phyloP scores from a whole-genome alignment of 1,140 invertebrate species.

The Eulimnadia texana region DNA sequence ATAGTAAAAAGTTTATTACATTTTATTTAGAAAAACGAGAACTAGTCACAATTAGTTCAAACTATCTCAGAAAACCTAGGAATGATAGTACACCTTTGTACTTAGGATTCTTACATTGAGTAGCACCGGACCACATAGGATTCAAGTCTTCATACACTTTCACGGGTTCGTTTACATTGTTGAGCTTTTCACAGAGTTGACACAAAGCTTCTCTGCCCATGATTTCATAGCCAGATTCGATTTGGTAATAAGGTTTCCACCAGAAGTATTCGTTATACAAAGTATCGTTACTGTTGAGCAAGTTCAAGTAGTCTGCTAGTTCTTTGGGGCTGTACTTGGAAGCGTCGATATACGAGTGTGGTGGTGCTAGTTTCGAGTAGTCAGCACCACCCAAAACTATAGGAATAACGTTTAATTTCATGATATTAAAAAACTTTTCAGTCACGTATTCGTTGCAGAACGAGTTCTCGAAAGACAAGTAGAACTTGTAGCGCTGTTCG shows the following conservation, averaged over 20 bases:
- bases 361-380: conserved; percentile 24
- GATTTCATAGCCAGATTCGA: conserved; percentile 36
- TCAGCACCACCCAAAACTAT: conserved; percentile 21
- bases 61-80: not conserved
- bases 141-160: conserved; percentile 16
- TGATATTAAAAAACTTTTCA: conserved; percentile 23
- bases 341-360: conserved; percentile 29
- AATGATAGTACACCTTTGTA: not conserved
- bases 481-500: conserved; percentile 16
- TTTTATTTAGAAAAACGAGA: too few species aligned
- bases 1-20: too few species aligned
- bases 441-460: conserved; percentile 27
- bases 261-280: conserved; percentile 27
- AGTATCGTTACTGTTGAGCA: conserved; percentile 20
- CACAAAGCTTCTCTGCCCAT: conserved; percentile 79
- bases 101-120: conserved; percentile 28
- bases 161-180: conserved; percentile 6
- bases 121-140: not conserved
- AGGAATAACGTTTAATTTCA: conserved; percentile 23
- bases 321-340: conserved; percentile 7
- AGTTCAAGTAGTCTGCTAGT: conserved; percentile 19
- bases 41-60: too few species aligned
- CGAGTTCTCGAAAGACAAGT: conserved; percentile 18
- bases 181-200: conserved; percentile 37
- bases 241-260: conserved; percentile 26